Evolutionary conservation across 1,140 invertebrate species (phyloP).

Genomic region (Monomorium pharaonis): DNA sequence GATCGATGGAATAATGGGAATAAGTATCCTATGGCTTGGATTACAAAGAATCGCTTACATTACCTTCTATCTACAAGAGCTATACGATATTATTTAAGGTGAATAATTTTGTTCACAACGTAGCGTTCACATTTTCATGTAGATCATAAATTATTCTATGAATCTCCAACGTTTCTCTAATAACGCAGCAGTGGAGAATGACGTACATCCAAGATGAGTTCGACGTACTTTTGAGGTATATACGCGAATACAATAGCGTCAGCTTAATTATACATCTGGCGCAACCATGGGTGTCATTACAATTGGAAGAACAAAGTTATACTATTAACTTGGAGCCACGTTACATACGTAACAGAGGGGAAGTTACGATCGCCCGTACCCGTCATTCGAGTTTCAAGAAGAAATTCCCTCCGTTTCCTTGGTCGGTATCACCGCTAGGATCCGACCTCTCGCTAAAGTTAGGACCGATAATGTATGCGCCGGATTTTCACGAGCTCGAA

Average conservation of each 20-base stretch:
- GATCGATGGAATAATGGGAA: not conserved
- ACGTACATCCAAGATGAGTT: slow-evolving; percentile 3
- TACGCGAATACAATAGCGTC: not conserved
- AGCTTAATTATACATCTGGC: slow-evolving; percentile 27
- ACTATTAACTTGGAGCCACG: not conserved
- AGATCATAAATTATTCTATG: not conserved
- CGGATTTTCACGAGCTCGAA: slow-evolving; percentile 41
- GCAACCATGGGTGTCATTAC: not conserved
- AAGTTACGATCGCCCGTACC: slow-evolving; percentile 34
- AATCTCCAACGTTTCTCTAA: not conserved
- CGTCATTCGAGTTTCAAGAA: slow-evolving; percentile 46
- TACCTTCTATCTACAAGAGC: not conserved
- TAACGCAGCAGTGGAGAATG: not conserved
- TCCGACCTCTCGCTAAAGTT: slow-evolving; percentile 41
- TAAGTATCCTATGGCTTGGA: too few species aligned
- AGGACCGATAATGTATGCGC: slow-evolving; percentile 58
- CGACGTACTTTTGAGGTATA: not conserved
- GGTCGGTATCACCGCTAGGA: not conserved
- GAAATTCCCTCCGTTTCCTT: slow-evolving; percentile 35
- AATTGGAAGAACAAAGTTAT: slow-evolving; percentile 34
- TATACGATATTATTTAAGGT: not conserved
- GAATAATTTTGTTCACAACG: not conserved
- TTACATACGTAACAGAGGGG: not conserved
- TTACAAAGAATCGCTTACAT: not conserved
- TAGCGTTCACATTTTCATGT: not conserved